Evolutionary conservation across 1,140 invertebrate genomes (phyloP).

Genomic region (Ctenoplectra terminalis): DNA sequence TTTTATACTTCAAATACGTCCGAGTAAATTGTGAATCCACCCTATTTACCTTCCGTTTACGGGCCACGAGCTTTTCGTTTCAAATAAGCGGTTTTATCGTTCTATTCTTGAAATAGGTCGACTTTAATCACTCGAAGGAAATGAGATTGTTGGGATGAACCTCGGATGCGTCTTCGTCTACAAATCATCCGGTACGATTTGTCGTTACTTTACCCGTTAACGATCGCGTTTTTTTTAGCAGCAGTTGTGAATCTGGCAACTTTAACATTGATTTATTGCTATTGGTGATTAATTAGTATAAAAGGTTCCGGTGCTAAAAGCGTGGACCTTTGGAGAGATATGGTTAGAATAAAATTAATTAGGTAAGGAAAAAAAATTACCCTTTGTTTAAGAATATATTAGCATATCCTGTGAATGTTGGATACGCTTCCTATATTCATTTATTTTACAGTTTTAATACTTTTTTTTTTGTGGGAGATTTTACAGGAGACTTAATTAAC

Average conservation of each 20-base stretch:
- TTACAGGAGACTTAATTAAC: no score
- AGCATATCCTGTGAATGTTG: no score
- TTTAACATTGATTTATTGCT: background rate
- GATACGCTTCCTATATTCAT: no score
- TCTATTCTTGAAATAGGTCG: constrained; percentile 18
- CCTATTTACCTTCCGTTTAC: constrained; percentile 31
- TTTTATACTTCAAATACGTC: constrained; percentile 33
- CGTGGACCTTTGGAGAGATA: background rate
- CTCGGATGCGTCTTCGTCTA: background rate
- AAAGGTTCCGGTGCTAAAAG: background rate
- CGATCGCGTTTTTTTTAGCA: background rate
- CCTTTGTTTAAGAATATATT: no score
- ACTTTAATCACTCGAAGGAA: constrained; percentile 40
- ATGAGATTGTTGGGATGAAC: constrained; percentile 34
- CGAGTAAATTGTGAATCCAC: constrained; percentile 24
- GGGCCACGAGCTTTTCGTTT: constrained; percentile 16
- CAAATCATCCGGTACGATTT: background rate
- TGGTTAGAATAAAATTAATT: no score
- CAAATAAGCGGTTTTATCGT: constrained; percentile 30
- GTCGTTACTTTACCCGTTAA: background rate
- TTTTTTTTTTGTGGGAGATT: no score
- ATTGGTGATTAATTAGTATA: background rate
- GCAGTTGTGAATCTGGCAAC: background rate
- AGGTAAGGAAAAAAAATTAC: no score
- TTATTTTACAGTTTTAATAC: no score